Evolutionary conservation across 2,888 invertebrate genomes (phyloP).

Genomic region (Eretmocerus hayati): DNA sequence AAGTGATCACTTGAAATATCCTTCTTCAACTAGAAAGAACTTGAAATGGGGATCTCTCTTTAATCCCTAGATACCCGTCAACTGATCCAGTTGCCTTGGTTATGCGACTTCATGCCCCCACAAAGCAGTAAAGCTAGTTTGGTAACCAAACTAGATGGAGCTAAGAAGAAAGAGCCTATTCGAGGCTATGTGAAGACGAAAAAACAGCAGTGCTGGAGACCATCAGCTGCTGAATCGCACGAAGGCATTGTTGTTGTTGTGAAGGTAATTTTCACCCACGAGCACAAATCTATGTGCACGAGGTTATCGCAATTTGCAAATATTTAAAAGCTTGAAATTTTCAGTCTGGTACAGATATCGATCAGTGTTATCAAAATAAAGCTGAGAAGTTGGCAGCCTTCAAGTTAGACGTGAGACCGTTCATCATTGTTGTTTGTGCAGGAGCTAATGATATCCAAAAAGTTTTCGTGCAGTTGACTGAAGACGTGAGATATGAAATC

Average conservation of each 20-base stretch:
- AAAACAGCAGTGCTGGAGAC: not conserved
- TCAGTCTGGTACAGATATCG: not conserved
- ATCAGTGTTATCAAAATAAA: not conserved
- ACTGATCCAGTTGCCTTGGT: not conserved
- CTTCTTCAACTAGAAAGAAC: too few species aligned
- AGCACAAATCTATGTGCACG: too few species aligned
- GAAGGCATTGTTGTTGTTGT: not conserved
- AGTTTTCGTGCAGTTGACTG: not conserved
- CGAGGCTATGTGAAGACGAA: not conserved
- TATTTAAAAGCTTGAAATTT: not conserved
- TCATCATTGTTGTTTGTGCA: not conserved
- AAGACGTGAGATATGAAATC: slow-evolving; percentile 1
- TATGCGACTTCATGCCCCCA: not conserved
- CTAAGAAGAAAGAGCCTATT: not conserved
- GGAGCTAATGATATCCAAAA: not conserved
- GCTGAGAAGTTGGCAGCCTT: not conserved
- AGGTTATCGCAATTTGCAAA: not conserved
- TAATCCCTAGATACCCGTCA: not conserved
- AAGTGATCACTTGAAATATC: too few species aligned
- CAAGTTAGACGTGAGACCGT: not conserved
- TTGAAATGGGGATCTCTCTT: too few species aligned
- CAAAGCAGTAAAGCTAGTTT: not conserved
- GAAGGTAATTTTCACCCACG: not conserved
- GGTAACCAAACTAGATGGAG: not conserved
- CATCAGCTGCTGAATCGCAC: not conserved